These are phyloP conservation scores for Medauroidea extradentata DNA, from an alignment of 1,140 invertebrate species.

Conservation along the genomic window DNA sequence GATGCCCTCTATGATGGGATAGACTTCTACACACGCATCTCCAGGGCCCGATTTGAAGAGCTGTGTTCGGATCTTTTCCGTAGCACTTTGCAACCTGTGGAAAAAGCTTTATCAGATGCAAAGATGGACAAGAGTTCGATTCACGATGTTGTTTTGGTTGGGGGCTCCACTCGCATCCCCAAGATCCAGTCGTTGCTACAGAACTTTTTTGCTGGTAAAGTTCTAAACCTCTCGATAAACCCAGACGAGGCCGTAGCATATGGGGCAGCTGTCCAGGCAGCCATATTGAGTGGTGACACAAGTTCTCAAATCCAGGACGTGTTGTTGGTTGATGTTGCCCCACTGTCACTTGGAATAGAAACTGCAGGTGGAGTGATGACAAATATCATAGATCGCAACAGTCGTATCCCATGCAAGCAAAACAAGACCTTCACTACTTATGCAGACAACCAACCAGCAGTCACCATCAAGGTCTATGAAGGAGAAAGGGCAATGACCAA, in stretches of 20 bases:
- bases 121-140: constrained; percentile 56
- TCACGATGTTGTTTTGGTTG: constrained; percentile 61
- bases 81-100: constrained; percentile 64
- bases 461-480: constrained; percentile 53
- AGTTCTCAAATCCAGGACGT: too few relatives aligned
- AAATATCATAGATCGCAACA: too few relatives aligned
- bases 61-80: constrained; percentile 77
- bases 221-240: constrained; percentile 36
- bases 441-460: too few relatives aligned
- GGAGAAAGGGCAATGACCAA: too few relatives aligned
- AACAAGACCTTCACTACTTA: too few relatives aligned
- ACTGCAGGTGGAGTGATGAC: too few relatives aligned
- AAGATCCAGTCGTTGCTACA: constrained; percentile 48
- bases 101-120: constrained; percentile 61
- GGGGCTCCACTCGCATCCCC: constrained; percentile 62
- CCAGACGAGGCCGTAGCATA: too few relatives aligned
- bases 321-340: too few relatives aligned
- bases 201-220: background rate
- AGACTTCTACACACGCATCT: constrained; percentile 69
- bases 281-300: constrained; percentile 52
- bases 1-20: constrained; percentile 65
- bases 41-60: constrained; percentile 74
- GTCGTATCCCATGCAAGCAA: too few relatives aligned
- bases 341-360: too few relatives aligned
- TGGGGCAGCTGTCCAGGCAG: too few relatives aligned